Conservation (phyloP, 2,113 vertebrate genomes). For the Phrynocephalus versicolor region DNA sequence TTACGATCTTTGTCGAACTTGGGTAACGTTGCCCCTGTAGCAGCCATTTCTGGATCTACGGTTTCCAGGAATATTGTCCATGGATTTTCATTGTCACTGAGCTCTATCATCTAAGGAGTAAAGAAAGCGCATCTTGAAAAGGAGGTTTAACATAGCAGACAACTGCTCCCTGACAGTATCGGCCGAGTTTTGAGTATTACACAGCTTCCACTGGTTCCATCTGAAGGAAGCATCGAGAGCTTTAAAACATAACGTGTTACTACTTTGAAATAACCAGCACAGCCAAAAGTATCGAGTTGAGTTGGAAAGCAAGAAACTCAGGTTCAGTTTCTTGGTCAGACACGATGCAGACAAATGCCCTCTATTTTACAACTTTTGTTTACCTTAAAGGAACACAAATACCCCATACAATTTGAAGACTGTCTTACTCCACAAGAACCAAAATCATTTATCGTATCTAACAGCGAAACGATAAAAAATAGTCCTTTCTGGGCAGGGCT, state of each 20-base stretch:
- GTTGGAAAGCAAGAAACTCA: not conserved
- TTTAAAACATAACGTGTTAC: not conserved
- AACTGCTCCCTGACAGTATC: not conserved
- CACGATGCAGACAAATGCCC: too few species aligned
- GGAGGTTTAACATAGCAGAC: not conserved
- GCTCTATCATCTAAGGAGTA: conserved; percentile 91
- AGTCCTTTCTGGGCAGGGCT: too few species aligned
- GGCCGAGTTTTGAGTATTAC: not conserved
- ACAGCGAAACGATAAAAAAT: too few species aligned
- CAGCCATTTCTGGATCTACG: conserved; percentile 96
- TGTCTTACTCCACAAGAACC: too few species aligned
- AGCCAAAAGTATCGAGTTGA: not conserved
- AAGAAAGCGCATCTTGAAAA: conserved; percentile 27
- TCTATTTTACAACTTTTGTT: too few species aligned
- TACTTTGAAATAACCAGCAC: not conserved
- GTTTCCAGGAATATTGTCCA: conserved; percentile 99
- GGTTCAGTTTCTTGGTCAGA: not conserved
- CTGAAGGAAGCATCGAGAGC: not conserved
- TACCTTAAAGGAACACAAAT: too few species aligned
- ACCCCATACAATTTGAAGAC: too few species aligned
- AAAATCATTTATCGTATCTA: too few species aligned
- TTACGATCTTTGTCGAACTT: conserved; percentile 99
- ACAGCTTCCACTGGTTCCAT: not conserved
- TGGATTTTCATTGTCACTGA: conserved; percentile 98
- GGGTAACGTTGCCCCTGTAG: conserved; percentile 94